Conservation (phyloP, 2,888 invertebrate genomes). For the Pollenia amentaria region DNA sequence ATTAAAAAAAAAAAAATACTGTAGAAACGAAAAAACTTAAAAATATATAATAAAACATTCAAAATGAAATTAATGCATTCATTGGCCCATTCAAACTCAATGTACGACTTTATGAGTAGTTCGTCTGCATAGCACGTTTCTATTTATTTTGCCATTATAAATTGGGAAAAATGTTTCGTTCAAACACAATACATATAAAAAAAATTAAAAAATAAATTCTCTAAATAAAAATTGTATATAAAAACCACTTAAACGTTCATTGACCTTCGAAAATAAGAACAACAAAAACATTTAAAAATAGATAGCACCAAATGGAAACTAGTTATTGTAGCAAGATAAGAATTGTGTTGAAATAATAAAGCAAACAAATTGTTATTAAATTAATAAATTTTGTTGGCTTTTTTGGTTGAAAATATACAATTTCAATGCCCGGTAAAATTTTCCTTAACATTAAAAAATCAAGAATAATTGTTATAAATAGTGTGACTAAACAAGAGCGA, state of each 20-base stretch:
- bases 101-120: background rate
- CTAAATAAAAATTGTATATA: slow-evolving; percentile 41
- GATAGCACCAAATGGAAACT: slow-evolving; percentile 7
- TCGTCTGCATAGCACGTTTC: slow-evolving; percentile 1
- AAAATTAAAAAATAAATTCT: slow-evolving; percentile 35
- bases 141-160: slow-evolving; percentile 50
- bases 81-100: background rate
- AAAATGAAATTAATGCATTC: slow-evolving; percentile 13
- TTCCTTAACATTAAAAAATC: no score
- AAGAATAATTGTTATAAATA: no score
- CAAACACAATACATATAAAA: background rate
- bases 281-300: slow-evolving; percentile 35
- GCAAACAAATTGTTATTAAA: background rate
- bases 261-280: slow-evolving; percentile 56
- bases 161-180: slow-evolving; percentile 2
- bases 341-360: background rate
- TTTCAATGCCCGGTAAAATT: no score
- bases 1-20: background rate
- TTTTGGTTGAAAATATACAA: background rate
- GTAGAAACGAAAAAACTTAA: background rate
- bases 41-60: background rate
- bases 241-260: slow-evolving; percentile 57
- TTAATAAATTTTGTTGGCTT: background rate
- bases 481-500: no score
- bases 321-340: slow-evolving; percentile 32